Conservation (phyloP, 2,113 vertebrate species). For the Noturus placidus region DNA sequence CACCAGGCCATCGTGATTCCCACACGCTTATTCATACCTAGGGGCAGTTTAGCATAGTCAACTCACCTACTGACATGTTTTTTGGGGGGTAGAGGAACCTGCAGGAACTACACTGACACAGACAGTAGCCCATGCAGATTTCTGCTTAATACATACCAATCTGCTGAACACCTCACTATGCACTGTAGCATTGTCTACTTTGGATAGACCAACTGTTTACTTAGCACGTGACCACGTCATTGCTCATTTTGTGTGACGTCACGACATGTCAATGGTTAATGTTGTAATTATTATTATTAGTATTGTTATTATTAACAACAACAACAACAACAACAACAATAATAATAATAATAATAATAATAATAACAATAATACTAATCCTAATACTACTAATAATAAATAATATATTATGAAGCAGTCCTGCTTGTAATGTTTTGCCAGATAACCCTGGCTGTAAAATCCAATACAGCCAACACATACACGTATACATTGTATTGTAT, state of each 20-base stretch:
- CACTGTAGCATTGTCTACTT: not conserved
- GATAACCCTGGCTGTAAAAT: not conserved
- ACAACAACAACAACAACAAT: not conserved
- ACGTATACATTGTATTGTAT: not conserved
- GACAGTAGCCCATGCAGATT: not conserved
- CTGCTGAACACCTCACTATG: not conserved
- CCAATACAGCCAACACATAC: not conserved
- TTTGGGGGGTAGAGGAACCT: not conserved
- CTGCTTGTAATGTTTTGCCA: not conserved
- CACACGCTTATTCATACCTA: not conserved
- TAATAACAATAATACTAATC: not conserved
- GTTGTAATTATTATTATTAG: not conserved
- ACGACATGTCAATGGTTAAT: conserved; percentile 8
- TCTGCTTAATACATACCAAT: not conserved
- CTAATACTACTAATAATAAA: not conserved
- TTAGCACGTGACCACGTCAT: conserved; percentile 45
- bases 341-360: conserved; percentile 1
- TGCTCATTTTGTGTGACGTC: conserved; percentile 29
- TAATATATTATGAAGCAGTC: not conserved
- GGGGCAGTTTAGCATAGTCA: not conserved
- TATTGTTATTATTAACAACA: not conserved
- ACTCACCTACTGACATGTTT: not conserved
- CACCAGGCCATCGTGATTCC: not conserved
- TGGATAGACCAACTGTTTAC: conserved; percentile 33
- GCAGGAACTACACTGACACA: not conserved